phyloP scores from a whole-genome alignment of 2,888 invertebrate genomes.

The Amiota mariae region DNA sequence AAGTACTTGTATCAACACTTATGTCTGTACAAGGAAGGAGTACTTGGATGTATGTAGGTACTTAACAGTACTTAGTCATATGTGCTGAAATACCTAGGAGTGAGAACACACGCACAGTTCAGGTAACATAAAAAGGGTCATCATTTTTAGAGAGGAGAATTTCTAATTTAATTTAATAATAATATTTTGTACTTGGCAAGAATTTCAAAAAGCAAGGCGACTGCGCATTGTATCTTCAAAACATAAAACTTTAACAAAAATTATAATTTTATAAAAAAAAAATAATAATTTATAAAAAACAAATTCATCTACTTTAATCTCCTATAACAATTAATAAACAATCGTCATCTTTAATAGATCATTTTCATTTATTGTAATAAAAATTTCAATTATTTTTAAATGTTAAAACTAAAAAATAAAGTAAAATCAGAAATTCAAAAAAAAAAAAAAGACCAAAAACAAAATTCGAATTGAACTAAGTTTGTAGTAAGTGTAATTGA shows the following conservation, averaged over 20 bases:
- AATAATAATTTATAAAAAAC: conserved; percentile 53
- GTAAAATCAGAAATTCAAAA: background rate
- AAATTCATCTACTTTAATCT: conserved; percentile 57
- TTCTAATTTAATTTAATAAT: conserved; percentile 36
- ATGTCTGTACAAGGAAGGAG: too few relatives aligned
- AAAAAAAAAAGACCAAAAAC: conserved; percentile 20
- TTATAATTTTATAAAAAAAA: too few relatives aligned
- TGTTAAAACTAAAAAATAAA: conserved; percentile 2
- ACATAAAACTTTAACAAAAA: conserved; percentile 45
- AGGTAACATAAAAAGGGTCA: conserved; percentile 42
- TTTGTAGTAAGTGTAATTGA: conserved; percentile 60
- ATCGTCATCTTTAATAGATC: too few relatives aligned
- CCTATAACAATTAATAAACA: conserved; percentile 38
- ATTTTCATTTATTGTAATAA: too few relatives aligned
- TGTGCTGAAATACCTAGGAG: too few relatives aligned
- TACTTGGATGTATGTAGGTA: too few relatives aligned
- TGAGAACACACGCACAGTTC: background rate
- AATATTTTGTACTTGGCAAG: conserved; percentile 61
- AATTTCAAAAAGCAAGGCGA: conserved; percentile 41
- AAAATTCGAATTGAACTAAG: conserved; percentile 47
- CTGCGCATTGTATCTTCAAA: background rate
- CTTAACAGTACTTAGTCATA: too few relatives aligned
- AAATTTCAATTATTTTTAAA: too few relatives aligned
- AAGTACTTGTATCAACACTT: too few relatives aligned
- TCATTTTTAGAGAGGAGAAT: conserved; percentile 51